Evolutionary conservation across 2,888 invertebrate genomes (phyloP).

Genomic region (Agrypnus murinus): DNA sequence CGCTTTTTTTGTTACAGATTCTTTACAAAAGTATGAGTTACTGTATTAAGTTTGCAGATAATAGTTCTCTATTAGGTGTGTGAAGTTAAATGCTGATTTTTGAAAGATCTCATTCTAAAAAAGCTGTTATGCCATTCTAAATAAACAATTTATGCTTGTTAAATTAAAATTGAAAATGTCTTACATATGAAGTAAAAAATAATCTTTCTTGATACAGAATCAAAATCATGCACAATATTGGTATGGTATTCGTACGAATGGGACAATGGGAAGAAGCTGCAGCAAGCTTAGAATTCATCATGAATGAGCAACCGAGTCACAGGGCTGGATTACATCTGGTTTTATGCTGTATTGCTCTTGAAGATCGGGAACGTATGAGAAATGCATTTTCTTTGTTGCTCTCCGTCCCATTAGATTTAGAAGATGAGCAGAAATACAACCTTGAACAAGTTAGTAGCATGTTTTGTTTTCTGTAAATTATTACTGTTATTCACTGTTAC

Average conservation of each 20-base stretch:
- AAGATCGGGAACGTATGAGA: slow-evolving; percentile 95
- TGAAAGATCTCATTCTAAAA: too few species aligned
- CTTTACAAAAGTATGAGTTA: too few species aligned
- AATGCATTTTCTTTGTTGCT: slow-evolving; percentile 92
- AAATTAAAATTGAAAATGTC: background rate
- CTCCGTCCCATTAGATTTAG: slow-evolving; percentile 88
- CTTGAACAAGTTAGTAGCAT: slow-evolving; percentile 67
- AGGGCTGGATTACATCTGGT: slow-evolving; percentile 89
- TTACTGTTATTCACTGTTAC: background rate
- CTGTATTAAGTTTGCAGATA: too few species aligned
- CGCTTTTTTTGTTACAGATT: too few species aligned
- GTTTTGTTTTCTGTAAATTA: too few species aligned
- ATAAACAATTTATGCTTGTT: background rate
- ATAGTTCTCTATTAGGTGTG: too few species aligned
- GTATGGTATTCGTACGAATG: slow-evolving; percentile 94
- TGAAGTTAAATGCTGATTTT: too few species aligned
- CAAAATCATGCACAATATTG: slow-evolving; percentile 99
- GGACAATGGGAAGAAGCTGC: slow-evolving; percentile 97
- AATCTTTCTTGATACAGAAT: too few species aligned
- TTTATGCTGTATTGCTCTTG: slow-evolving; percentile 90
- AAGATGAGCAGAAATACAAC: slow-evolving; percentile 85
- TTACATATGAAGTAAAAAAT: too few species aligned
- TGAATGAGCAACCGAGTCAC: slow-evolving; percentile 93
- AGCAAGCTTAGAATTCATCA: slow-evolving; percentile 97
- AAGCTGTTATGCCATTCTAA: too few species aligned